Evolutionary conservation across 2,113 vertebrate species (phyloP).

Genomic region (Hystrix brachyura): DNA sequence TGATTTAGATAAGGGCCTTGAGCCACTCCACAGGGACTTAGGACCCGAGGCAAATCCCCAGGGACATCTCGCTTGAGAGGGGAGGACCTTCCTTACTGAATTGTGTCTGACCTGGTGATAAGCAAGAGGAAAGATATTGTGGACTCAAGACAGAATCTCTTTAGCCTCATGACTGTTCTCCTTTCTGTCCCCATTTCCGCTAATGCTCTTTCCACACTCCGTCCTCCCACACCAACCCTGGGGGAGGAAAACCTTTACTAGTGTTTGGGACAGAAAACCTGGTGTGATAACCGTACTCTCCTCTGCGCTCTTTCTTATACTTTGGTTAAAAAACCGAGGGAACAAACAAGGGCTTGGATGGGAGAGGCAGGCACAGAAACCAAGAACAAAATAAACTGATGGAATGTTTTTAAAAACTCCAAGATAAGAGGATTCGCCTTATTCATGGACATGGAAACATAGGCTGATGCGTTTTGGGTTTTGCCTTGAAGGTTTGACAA

Average conservation of each 20-base stretch:
- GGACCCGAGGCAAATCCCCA: too few relatives aligned
- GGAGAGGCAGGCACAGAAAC: neutral
- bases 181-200: neutral
- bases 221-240: fast-evolving
- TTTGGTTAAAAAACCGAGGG: neutral
- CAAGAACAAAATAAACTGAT: neutral
- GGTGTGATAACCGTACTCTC: too few relatives aligned
- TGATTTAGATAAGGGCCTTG: neutral
- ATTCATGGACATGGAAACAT: neutral
- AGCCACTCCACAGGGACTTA: too few relatives aligned
- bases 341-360: neutral
- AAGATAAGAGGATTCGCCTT: neutral
- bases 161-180: neutral
- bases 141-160: neutral
- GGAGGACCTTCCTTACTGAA: too few relatives aligned
- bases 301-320: neutral
- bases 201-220: neutral
- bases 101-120: neutral
- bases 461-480: neutral
- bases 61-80: too few relatives aligned
- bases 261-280: neutral
- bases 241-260: neutral
- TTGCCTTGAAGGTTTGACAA: too few relatives aligned
- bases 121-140: neutral
- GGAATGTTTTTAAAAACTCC: neutral